A percentile compares a stretch with the other conserved stretches of the same genome.
phyloP scores from a whole-genome alignment of 2,113 vertebrate genomes.

The Ibidorhyncha struthersii region DNA sequence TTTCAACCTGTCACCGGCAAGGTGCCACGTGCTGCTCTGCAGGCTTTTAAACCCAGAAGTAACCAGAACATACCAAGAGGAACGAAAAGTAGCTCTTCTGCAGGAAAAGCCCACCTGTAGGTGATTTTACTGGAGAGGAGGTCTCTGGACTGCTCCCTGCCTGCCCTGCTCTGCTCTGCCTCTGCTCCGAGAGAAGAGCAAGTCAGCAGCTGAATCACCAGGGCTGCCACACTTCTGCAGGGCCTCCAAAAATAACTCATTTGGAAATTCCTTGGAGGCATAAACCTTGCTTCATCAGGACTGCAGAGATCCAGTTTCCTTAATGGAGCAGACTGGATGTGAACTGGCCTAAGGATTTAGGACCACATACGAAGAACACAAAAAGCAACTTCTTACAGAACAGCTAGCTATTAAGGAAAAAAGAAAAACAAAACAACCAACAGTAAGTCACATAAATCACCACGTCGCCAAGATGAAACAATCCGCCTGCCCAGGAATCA shows the following conservation, averaged over 20 bases:
- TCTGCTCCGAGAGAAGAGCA: background rate
- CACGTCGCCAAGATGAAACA: accelerated
- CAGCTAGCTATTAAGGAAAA: background rate
- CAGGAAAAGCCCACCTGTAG: accelerated
- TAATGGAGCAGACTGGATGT: background rate
- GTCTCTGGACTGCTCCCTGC: background rate
- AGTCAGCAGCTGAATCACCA: constrained; percentile 35
- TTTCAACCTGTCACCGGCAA: accelerated
- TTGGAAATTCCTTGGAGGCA: constrained; percentile 50
- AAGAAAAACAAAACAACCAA: background rate
- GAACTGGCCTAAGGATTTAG: accelerated
- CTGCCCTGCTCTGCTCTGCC: background rate
- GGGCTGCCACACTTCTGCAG: constrained; percentile 45
- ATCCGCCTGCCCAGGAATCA: background rate
- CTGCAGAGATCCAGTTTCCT: constrained; percentile 57
- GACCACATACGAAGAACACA: accelerated
- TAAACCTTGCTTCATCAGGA: background rate
- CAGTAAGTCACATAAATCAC: accelerated
- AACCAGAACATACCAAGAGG: accelerated
- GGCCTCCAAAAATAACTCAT: constrained; percentile 59
- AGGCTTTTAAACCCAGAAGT: background rate
- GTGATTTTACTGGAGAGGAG: accelerated
- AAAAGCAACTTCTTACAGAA: background rate
- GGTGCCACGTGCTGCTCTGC: background rate
- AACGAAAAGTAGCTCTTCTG: accelerated